phyloP scores from a whole-genome alignment of 2,888 invertebrate genomes.

The Scaptodrosophila latifasciaeformis region DNA sequence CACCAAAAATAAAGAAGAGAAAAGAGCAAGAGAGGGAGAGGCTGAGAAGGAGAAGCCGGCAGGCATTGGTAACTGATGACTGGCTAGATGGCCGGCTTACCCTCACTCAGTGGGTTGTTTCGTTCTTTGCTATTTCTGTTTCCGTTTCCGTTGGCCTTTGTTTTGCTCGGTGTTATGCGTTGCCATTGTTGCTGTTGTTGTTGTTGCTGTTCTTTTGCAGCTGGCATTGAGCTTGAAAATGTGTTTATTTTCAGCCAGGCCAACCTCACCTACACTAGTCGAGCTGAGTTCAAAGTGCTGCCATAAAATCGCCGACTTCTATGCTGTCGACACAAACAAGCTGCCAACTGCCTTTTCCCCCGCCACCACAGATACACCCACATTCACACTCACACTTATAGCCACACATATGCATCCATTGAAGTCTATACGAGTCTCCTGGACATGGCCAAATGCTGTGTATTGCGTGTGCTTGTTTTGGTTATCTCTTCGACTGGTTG shows the following conservation, averaged over 20 bases:
- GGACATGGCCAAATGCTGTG: slow-evolving; percentile 49
- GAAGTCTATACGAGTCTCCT: slow-evolving; percentile 22
- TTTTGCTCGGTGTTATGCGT: background rate
- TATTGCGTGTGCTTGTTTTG: slow-evolving; percentile 55
- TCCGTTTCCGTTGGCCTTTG: slow-evolving; percentile 7
- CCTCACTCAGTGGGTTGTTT: background rate
- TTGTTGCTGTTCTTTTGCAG: slow-evolving; percentile 14
- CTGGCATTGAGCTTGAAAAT: slow-evolving; percentile 67
- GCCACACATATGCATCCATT: background rate
- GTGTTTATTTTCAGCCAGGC: slow-evolving; percentile 58
- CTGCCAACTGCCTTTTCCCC: slow-evolving; percentile 26
- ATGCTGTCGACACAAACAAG: slow-evolving; percentile 55
- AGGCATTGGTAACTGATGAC: background rate
- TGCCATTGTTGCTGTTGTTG: slow-evolving; percentile 5
- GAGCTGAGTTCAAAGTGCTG: slow-evolving; percentile 45
- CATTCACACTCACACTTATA: no score
- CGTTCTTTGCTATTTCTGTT: slow-evolving; percentile 51
- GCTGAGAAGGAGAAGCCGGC: no score
- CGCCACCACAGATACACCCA: background rate
- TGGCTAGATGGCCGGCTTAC: background rate
- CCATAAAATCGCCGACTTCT: slow-evolving; percentile 59
- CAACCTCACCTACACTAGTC: slow-evolving; percentile 11
- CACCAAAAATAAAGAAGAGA: no score
- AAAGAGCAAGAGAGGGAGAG: no score
- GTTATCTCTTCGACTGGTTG: slow-evolving; percentile 48